phyloP scores from a whole-genome alignment of 2,888 invertebrate genomes.

The Zootermopsis nevadensis region DNA sequence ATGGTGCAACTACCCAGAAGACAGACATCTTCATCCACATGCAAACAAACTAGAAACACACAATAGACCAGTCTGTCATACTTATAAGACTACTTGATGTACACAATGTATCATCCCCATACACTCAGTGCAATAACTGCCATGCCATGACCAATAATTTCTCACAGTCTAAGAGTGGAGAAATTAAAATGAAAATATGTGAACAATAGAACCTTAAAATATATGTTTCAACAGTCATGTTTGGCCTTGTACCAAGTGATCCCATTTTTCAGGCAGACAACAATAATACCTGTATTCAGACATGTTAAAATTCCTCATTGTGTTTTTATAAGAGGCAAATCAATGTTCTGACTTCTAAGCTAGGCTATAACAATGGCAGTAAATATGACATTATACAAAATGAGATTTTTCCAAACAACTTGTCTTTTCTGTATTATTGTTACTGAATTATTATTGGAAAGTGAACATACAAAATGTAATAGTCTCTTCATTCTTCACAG shows the following conservation, averaged over 20 bases:
- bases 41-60: too few species aligned
- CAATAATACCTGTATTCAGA: conserved; percentile 17
- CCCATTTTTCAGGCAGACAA: conserved; percentile 31
- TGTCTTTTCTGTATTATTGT: neutral
- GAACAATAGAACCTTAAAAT: neutral
- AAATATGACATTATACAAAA: conserved; percentile 20
- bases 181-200: neutral
- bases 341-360: neutral
- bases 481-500: neutral
- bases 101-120: too few species aligned
- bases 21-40: too few species aligned
- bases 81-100: too few species aligned
- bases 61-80: too few species aligned
- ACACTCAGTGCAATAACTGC: too few species aligned
- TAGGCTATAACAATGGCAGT: conserved; percentile 2
- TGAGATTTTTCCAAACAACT: conserved; percentile 1
- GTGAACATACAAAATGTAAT: neutral
- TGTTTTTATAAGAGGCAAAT: conserved; percentile 2
- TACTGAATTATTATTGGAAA: neutral
- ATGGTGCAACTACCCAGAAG: too few species aligned
- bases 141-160: too few species aligned
- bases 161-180: too few species aligned
- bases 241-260: conserved; percentile 19
- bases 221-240: conserved; percentile 1
- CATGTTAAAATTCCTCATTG: conserved; percentile 11